Evolutionary conservation across 2,797 vertebrate genomes (phyloP).

Genomic region (Schizothorax lantsangensis): DNA sequence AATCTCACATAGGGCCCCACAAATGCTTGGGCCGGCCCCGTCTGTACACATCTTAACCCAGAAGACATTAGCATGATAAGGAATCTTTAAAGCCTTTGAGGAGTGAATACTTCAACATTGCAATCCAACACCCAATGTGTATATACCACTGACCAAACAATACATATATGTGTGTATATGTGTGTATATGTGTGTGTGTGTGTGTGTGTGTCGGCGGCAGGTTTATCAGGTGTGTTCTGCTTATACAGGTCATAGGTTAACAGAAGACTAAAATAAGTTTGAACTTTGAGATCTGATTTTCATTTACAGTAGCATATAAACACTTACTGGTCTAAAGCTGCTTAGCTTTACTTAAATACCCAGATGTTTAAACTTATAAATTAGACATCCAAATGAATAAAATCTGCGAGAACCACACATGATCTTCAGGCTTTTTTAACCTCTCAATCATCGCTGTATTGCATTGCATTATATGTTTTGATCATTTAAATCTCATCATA

Average conservation of each 20-base stretch:
- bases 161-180: no score
- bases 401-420: no score
- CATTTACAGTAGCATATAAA: neutral
- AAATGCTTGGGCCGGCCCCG: neutral
- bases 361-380: no score
- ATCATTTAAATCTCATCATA: neutral
- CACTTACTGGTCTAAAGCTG: neutral
- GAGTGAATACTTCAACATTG: neutral
- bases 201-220: neutral
- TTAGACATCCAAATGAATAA: no score
- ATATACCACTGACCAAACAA: neutral
- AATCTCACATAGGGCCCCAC: neutral
- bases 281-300: neutral
- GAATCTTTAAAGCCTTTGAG: neutral
- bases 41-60: no score
- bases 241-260: neutral
- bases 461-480: no score
- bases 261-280: no score
- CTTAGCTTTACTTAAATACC: neutral
- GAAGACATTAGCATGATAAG: conserved; percentile 1
- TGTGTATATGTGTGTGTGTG: no score
- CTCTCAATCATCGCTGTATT: no score
- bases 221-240: neutral
- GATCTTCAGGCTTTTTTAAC: no score
- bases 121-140: neutral